Base-by-base conservation (phyloP, 2,113 vertebrate genomes). In the Dolichallabes microphthalmus region DNA sequence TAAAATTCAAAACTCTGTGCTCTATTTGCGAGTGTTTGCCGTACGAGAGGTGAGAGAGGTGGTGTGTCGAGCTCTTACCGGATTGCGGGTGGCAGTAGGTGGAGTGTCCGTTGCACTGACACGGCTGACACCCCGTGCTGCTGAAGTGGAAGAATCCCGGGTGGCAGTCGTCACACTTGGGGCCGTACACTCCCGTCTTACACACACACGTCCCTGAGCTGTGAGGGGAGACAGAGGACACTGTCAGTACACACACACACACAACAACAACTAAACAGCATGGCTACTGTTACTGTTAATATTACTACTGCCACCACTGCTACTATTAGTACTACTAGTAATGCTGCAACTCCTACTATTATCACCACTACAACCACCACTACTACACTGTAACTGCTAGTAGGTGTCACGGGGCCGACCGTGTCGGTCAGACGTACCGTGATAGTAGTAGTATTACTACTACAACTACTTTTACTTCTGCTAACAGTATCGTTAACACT, bases 141-240 rank as follows among this genome's bases (percentile, higher is more conserved):
- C 95, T 95, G 91, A 95, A 95, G 90, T 89, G 91, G 88, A 94
- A 95, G 91, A 93, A 95, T 17, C 94, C 94, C 0, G 95, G 95
- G 73, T 94, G 93, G 92, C 95, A 95, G 63, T 95, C 94, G 2
- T 95, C 94, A 89, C 95, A 95, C 88, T 95, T 95, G n/a, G 94
- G 92, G 32, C 95, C 95, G 0, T 93, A 94, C 73, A 95, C 94
- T 64, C 95, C 95, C 0, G 80, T 90, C 91, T 95, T 95, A 85
- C 95, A 95, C 77, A 85, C 90, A 83, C 95, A 95, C n/a, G 85
- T 93, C 83, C 95, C 95, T 86, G 94, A 93, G 91, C 95, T 95
- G 92, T 63, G 50, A 50, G 17, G 89, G 77, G 74, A 53, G 22
- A 88, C 50, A 83, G 80, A 76, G 64, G 27, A 58, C 30, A 78